Evolutionary conservation across 2,113 vertebrate species (phyloP).

Genomic region (Phylloscopus trochiloides): DNA sequence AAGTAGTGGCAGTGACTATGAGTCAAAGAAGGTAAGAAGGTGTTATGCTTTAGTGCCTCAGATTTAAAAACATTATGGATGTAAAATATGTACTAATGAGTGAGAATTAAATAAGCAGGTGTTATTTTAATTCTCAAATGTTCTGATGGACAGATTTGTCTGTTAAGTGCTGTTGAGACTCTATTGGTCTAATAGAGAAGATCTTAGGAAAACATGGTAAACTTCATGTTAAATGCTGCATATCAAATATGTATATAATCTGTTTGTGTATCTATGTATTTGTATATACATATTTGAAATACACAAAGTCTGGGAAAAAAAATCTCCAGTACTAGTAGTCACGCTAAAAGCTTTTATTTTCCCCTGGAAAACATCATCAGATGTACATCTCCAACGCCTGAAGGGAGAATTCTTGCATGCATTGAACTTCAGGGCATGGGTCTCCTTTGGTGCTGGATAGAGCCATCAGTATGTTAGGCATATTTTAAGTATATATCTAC

Average conservation of each 20-base stretch:
- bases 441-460: not conserved
- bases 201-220: not conserved
- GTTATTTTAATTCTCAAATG: not conserved
- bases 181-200: not conserved
- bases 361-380: not conserved
- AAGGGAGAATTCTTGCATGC: not conserved
- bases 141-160: not conserved
- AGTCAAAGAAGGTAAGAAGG: constrained; percentile 54
- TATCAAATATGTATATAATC: not conserved
- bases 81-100: rapidly evolving
- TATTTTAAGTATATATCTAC: not conserved
- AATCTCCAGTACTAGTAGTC: not conserved
- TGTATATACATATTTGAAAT: not conserved
- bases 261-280: rapidly evolving
- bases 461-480: not conserved
- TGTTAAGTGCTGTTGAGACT: not conserved
- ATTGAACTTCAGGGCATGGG: not conserved
- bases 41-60: not conserved
- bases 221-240: not conserved
- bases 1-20: constrained; percentile 35
- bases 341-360: not conserved
- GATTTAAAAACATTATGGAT: rapidly evolving
- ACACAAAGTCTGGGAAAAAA: rapidly evolving
- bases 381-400: not conserved
- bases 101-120: not conserved